Evolutionary conservation across 2,797 vertebrate genomes (phyloP).

Genomic region (Falco peregrinus): DNA sequence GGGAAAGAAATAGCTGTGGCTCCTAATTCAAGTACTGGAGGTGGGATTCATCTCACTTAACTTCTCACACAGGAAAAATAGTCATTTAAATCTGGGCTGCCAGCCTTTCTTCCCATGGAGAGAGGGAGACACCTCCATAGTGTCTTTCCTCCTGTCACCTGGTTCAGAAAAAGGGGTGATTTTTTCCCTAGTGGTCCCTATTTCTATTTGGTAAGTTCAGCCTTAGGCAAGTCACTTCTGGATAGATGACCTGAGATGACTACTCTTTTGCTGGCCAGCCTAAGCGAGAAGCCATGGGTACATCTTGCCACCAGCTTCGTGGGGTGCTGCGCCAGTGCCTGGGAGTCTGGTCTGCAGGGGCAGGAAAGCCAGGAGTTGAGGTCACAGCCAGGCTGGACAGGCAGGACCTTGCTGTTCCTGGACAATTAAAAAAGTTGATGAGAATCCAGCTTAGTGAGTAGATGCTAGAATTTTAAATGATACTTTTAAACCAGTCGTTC

Average conservation of each 20-base stretch:
- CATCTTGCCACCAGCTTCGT: background rate
- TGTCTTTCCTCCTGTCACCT: background rate
- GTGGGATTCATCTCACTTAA: constrained; percentile 19
- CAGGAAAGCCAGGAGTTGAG: background rate
- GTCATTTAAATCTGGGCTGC: background rate
- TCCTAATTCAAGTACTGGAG: constrained; percentile 20
- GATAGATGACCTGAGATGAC: background rate
- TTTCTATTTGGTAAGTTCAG: background rate
- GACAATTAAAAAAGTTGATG: background rate
- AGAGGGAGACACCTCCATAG: background rate
- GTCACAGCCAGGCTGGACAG: background rate
- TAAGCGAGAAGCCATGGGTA: background rate
- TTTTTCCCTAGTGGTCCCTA: background rate
- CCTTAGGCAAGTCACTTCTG: background rate
- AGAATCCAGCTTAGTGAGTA: background rate
- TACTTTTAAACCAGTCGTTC: background rate
- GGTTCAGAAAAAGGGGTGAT: background rate
- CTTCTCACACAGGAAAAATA: background rate
- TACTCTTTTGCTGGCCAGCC: background rate
- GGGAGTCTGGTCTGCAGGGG: background rate
- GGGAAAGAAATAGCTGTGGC: constrained; percentile 24
- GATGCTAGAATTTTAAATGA: background rate
- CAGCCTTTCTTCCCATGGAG: background rate
- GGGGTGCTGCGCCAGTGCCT: too few species aligned
- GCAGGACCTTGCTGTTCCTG: background rate